Evolutionary conservation across 30 jellyfish, hydroid and myxozoan genomes (phyloP).

Genomic region (Catostylus mosaicus): DNA sequence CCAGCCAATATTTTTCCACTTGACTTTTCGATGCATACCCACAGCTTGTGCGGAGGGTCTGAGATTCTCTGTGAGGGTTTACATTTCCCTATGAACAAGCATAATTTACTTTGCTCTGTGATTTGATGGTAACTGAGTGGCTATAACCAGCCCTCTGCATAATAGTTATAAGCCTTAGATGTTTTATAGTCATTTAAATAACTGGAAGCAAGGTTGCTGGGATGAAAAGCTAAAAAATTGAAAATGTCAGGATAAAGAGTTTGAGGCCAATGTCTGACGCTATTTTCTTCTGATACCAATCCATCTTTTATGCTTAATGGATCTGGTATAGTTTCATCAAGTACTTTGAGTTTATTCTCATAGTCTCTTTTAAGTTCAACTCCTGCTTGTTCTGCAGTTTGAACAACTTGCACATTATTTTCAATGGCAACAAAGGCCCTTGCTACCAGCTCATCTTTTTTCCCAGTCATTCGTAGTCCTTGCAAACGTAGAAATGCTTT

Average conservation of each 20-base stretch:
- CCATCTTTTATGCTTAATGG: conserved; percentile 31
- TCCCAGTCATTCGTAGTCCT: conserved; percentile 34
- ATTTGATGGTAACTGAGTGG: conserved; percentile 17
- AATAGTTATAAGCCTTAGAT: conserved; percentile 67
- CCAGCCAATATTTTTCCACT: conserved; percentile 34
- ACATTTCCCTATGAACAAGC: conserved; percentile 45
- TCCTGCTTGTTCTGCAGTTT: conserved; percentile 25
- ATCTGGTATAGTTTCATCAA: conserved; percentile 22
- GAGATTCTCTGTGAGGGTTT: conserved; percentile 40
- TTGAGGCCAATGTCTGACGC: conserved; percentile 43
- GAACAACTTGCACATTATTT: conserved; percentile 14
- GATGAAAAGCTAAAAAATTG: conserved; percentile 23
- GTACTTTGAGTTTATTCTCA: not conserved
- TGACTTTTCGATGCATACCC: conserved; percentile 42
- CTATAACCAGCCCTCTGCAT: conserved; percentile 49
- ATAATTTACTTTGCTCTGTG: conserved; percentile 1
- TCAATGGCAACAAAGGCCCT: conserved; percentile 40
- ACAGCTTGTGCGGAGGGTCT: conserved; percentile 54
- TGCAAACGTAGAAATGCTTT: conserved; percentile 31
- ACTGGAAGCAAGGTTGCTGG: conserved; percentile 24
- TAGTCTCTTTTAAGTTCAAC: conserved; percentile 5
- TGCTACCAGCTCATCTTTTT: conserved; percentile 37
- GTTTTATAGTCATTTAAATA: conserved; percentile 50
- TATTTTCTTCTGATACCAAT: conserved; percentile 43
- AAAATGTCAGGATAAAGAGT: conserved; percentile 59